Percentiles rank a stretch among this genome's conserved stretches.
Evolutionary conservation across 2,888 invertebrate genomes (phyloP).

Genomic region (Dynastes hyllus): DNA sequence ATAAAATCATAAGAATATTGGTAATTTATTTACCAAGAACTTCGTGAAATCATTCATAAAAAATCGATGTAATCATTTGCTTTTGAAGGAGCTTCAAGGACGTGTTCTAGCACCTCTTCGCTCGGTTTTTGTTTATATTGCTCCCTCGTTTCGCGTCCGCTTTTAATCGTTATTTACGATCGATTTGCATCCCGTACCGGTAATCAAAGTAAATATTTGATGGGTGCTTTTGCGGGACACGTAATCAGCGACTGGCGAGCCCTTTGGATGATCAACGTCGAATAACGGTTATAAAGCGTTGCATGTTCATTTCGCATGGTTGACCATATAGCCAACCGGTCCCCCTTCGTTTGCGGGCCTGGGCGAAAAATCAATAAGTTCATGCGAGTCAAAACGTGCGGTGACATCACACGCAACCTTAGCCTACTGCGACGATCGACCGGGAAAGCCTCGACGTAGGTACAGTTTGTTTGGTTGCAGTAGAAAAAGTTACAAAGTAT

Average conservation of each 20-base stretch:
- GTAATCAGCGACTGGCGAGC: slow-evolving; percentile 4
- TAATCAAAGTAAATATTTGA: slow-evolving; percentile 18
- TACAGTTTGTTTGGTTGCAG: too few species aligned
- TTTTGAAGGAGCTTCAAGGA: too few species aligned
- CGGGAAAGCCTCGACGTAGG: too few species aligned
- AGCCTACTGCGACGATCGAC: slow-evolving; percentile 5
- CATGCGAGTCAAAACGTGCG: slow-evolving; percentile 9
- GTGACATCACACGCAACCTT: slow-evolving; percentile 16
- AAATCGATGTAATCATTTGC: too few species aligned
- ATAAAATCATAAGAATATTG: too few species aligned
- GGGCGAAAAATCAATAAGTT: slow-evolving; percentile 31
- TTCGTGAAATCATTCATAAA: too few species aligned
- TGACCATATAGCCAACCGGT: neutral
- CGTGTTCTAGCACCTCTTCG: too few species aligned
- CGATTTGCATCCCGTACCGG: neutral
- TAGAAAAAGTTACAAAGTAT: too few species aligned
- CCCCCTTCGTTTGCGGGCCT: slow-evolving; percentile 1
- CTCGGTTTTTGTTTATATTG: neutral
- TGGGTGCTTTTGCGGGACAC: neutral
- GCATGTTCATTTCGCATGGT: slow-evolving; percentile 12
- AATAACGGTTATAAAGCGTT: neutral
- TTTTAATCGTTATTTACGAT: neutral
- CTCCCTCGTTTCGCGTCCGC: neutral
- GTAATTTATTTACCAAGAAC: too few species aligned
- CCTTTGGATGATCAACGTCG: neutral